Conservation (phyloP, 2,113 vertebrate genomes). For the Alligator sinensis region DNA sequence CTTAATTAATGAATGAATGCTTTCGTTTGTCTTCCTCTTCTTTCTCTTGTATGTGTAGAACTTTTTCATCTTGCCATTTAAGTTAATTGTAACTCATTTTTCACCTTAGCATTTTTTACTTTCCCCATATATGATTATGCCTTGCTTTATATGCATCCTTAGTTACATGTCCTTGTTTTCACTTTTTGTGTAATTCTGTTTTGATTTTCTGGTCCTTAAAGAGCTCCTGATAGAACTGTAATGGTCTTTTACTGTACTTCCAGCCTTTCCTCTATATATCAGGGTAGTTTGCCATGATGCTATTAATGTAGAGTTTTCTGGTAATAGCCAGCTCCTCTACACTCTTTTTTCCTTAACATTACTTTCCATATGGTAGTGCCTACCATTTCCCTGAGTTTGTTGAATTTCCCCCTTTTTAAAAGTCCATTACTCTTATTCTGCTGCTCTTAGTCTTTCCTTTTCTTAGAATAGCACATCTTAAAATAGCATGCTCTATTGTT, state of each 20-base stretch:
- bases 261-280: slow-evolving; percentile 9
- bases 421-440: neutral
- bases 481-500: slow-evolving; percentile 9
- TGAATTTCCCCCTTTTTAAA: slow-evolving; percentile 15
- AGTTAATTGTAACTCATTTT: neutral
- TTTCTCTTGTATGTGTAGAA: neutral
- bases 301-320: slow-evolving; percentile 18
- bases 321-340: neutral
- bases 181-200: neutral
- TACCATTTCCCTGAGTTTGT: neutral
- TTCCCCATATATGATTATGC: neutral
- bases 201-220: neutral
- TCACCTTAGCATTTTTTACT: slow-evolving; percentile 23
- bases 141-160: slow-evolving; percentile 1
- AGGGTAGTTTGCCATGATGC: neutral
- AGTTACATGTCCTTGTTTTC: slow-evolving; percentile 47
- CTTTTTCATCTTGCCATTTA: neutral
- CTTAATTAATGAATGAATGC: too few relatives aligned
- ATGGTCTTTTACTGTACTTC: slow-evolving; percentile 30
- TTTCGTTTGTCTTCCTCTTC: too few relatives aligned
- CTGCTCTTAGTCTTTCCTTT: neutral
- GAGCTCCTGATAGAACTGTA: neutral
- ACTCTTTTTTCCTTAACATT: slow-evolving; percentile 13
- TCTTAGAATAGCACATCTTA: neutral
- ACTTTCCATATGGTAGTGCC: slow-evolving; percentile 21